Conservation (phyloP, 2,797 vertebrate species). For the Coracias cyanogaster region DNA sequence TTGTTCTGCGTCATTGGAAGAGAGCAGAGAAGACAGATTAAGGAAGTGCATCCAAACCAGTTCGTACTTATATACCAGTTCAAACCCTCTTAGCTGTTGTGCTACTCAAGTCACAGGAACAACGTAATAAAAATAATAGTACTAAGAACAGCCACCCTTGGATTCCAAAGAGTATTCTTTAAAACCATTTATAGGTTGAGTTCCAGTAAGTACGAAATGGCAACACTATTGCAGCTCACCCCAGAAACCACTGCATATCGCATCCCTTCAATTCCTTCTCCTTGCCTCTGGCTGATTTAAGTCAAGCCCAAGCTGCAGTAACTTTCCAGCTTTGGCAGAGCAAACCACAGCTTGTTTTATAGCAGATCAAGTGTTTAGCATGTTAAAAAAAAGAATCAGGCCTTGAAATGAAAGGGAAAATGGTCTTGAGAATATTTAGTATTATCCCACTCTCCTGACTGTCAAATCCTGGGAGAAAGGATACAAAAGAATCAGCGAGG, state of each 20-base stretch:
- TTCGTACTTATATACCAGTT: background rate
- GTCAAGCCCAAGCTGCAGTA: background rate
- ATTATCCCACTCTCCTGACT: background rate
- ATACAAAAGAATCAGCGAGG: background rate
- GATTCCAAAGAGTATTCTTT: background rate
- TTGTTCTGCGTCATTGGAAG: slow-evolving; percentile 84
- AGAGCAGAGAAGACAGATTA: background rate
- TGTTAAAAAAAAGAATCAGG: background rate
- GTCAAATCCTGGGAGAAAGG: background rate
- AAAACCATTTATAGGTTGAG: background rate
- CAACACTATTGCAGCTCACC: background rate
- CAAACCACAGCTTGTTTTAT: background rate
- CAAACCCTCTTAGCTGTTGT: background rate
- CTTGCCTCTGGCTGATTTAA: background rate
- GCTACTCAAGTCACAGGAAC: background rate
- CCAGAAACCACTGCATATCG: background rate
- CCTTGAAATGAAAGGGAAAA: background rate
- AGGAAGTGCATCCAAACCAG: background rate
- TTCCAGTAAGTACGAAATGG: background rate
- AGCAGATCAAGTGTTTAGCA: background rate
- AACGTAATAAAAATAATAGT: background rate
- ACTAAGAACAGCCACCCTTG: background rate
- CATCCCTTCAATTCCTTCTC: background rate
- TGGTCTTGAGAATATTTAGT: background rate
- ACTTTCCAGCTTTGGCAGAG: background rate